phyloP scores from a whole-genome alignment of 2,113 vertebrate genomes.

The Syrrhaptes paradoxus region DNA sequence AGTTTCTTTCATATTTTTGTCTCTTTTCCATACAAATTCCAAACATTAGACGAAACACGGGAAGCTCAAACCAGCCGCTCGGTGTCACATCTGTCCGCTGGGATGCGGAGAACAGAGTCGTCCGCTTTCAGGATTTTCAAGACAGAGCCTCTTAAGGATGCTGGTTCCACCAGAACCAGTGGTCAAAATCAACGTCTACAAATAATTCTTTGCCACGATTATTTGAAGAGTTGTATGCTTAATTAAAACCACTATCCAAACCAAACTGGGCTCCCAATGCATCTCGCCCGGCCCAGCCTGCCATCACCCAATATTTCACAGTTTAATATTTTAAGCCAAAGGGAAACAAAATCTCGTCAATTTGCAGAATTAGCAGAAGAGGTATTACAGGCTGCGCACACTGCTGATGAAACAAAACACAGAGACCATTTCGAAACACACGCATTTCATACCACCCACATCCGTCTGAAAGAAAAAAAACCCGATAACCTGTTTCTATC shows the following conservation, averaged over 20 bases:
- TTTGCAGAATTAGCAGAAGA: neutral
- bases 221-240: neutral
- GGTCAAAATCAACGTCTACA: fast-evolving
- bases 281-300: neutral
- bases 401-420: neutral
- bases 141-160: neutral
- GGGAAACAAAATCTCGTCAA: neutral
- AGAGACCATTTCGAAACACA: constrained; percentile 3
- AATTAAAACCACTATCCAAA: fast-evolving
- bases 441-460: constrained; percentile 32
- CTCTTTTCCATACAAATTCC: too few species aligned
- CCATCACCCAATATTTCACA: neutral
- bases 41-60: neutral
- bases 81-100: fast-evolving
- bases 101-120: neutral
- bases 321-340: neutral
- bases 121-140: neutral
- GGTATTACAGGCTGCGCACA: neutral
- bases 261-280: neutral
- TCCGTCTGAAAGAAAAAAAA: neutral
- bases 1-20: neutral
- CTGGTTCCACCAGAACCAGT: neutral
- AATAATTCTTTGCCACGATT: fast-evolving
- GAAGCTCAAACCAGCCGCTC: neutral
- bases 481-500: constrained; percentile 26